Percentiles rank a stretch among this genome's conserved stretches.
Evolutionary conservation across 1,140 invertebrate genomes (phyloP).

Genomic region (Drosophila mojavensis): DNA sequence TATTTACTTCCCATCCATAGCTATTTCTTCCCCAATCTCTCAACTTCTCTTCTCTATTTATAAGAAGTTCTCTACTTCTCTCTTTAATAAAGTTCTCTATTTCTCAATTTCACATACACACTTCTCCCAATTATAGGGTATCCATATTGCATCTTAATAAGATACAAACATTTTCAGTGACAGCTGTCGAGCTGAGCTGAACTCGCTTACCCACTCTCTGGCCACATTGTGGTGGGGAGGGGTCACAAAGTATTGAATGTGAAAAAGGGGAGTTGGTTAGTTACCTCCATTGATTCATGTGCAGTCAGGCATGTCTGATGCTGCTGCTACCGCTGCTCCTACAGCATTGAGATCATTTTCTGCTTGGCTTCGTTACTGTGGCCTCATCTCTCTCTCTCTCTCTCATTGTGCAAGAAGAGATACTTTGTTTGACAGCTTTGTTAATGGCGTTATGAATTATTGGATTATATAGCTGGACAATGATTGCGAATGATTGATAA

Average conservation of each 20-base stretch:
- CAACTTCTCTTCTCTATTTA: too few species aligned
- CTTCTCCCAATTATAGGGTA: not conserved
- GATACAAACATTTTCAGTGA: conserved; percentile 36
- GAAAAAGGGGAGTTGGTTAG: conserved; percentile 4
- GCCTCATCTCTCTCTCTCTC: conserved; percentile 35
- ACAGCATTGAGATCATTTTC: conserved; percentile 63
- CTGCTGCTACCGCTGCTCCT: conserved; percentile 44
- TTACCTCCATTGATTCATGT: conserved; percentile 41
- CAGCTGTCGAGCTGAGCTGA: conserved; percentile 47
- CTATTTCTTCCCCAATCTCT: not conserved
- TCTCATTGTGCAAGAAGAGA: not conserved
- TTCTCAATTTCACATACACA: not conserved
- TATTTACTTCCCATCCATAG: too few species aligned
- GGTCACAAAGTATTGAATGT: not conserved
- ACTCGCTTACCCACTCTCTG: conserved; percentile 4
- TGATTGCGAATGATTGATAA: conserved; percentile 46
- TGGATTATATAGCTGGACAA: conserved; percentile 5
- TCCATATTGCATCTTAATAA: not conserved
- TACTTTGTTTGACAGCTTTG: conserved; percentile 63
- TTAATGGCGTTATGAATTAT: conserved; percentile 34
- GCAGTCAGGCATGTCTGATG: conserved; percentile 52
- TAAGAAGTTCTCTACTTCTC: too few species aligned
- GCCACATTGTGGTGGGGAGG: conserved; percentile 8
- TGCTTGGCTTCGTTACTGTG: conserved; percentile 51
- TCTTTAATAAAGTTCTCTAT: too few species aligned